phyloP scores from a whole-genome alignment of 1,140 invertebrate species.

The Drosophila lini region DNA sequence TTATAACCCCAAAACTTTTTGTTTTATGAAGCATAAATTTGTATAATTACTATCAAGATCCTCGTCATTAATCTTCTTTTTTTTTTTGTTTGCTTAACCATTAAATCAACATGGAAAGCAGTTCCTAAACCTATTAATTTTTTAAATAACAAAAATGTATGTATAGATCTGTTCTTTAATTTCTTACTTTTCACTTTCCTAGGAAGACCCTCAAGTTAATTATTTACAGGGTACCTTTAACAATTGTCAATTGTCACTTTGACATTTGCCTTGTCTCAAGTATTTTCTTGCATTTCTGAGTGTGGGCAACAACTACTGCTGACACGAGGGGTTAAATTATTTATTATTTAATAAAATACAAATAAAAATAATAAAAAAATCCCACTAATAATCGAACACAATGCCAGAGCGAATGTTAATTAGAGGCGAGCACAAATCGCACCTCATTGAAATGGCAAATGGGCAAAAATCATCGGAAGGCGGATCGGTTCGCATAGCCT shows the following conservation, averaged over 20 bases:
- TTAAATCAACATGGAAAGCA: neutral
- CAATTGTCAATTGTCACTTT: conserved; percentile 53
- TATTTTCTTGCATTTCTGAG: conserved; percentile 9
- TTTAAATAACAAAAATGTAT: too few relatives aligned
- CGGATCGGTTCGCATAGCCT: conserved; percentile 51
- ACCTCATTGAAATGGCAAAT: conserved; percentile 68
- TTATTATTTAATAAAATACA: neutral
- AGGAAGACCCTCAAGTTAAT: neutral
- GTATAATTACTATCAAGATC: neutral
- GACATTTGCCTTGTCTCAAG: conserved; percentile 51
- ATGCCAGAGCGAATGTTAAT: conserved; percentile 55
- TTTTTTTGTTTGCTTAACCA: neutral
- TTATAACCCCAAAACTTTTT: neutral
- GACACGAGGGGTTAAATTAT: conserved; percentile 44
- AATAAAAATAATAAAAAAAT: conserved; percentile 11
- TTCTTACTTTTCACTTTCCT: neutral
- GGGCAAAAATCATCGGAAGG: conserved; percentile 30
- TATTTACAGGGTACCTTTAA: conserved; percentile 25
- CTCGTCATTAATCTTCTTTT: neutral
- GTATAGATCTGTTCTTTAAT: neutral
- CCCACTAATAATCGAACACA: conserved; percentile 53
- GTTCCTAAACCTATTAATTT: neutral
- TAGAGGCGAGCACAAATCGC: conserved; percentile 62
- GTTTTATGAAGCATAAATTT: neutral
- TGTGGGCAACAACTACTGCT: conserved; percentile 49